phyloP scores from a whole-genome alignment of 2,888 invertebrate genomes.

The Zeuzera pyrina region DNA sequence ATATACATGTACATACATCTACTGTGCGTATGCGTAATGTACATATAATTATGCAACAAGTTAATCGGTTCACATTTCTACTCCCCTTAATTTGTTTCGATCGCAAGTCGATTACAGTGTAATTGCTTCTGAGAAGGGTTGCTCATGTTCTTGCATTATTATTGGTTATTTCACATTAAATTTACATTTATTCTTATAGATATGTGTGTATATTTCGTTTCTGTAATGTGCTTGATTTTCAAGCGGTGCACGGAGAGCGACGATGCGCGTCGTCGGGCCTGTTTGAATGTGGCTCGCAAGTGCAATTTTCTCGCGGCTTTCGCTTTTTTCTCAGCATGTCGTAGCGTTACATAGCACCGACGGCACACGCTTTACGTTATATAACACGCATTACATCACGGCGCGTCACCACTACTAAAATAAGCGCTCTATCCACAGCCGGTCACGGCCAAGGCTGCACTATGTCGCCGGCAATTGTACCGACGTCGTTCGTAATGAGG shows the following conservation, averaged over 20 bases:
- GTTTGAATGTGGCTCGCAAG: slow-evolving; percentile 8
- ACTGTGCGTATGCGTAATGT: slow-evolving; percentile 17
- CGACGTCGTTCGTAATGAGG: slow-evolving; percentile 58
- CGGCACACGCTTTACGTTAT: slow-evolving; percentile 48
- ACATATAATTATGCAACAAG: slow-evolving; percentile 24
- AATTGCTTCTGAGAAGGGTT: slow-evolving; percentile 28
- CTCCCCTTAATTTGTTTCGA: slow-evolving; percentile 24
- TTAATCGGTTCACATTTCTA: slow-evolving; percentile 27
- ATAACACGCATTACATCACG: slow-evolving; percentile 62
- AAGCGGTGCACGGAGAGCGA: neutral
- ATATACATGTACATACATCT: too few relatives aligned
- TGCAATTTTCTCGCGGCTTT: slow-evolving; percentile 59
- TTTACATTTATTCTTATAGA: too few relatives aligned
- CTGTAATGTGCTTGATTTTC: neutral
- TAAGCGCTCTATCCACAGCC: slow-evolving; percentile 56
- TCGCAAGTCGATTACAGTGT: slow-evolving; percentile 25
- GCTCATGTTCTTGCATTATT: too few relatives aligned
- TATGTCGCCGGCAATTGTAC: slow-evolving; percentile 58
- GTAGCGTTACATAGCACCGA: slow-evolving; percentile 29
- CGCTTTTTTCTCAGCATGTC: slow-evolving; percentile 46
- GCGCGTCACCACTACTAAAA: slow-evolving; percentile 64
- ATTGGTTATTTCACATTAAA: too few relatives aligned
- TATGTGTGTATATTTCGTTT: neutral
- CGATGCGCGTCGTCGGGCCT: neutral
- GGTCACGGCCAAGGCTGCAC: slow-evolving; percentile 72